Conservation (phyloP, 2,113 vertebrate species). For the Anoura caudifer region DNA sequence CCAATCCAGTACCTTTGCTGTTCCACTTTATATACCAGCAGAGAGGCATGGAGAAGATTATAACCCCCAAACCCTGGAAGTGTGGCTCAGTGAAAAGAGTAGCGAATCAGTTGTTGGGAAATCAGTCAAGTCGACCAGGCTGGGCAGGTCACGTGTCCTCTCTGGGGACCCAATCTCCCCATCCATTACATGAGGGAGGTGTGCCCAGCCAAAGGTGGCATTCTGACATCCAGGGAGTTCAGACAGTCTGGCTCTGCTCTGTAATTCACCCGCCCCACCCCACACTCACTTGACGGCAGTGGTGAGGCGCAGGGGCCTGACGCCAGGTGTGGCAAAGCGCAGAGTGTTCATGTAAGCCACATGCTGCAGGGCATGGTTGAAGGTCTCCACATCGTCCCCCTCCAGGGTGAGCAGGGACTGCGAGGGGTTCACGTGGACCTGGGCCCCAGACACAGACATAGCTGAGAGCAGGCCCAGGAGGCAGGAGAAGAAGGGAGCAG, state of each 20-base stretch:
- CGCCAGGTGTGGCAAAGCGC: constrained; percentile 95
- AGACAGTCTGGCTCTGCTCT: background rate
- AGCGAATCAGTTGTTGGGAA: background rate
- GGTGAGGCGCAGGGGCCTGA: constrained; percentile 94
- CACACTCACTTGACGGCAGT: constrained; percentile 86
- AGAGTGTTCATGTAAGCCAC: constrained; percentile 98
- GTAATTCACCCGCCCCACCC: background rate
- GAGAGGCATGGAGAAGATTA: background rate
- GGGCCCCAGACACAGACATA: constrained; percentile 73
- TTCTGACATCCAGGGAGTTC: background rate
- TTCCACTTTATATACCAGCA: background rate
- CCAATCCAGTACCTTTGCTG: background rate
- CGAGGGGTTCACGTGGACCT: constrained; percentile 98
- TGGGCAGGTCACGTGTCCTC: background rate
- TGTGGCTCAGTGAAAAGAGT: background rate
- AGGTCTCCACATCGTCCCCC: constrained; percentile 96
- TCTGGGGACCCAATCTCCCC: background rate
- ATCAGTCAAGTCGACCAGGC: background rate
- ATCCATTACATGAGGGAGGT: background rate
- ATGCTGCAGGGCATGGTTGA: constrained; percentile 97
- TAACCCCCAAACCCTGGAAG: background rate
- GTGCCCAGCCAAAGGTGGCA: background rate
- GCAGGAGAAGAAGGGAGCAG: background rate
- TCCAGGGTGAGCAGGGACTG: constrained; percentile 96
- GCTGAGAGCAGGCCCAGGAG: constrained; percentile 52